phyloP scores from a whole-genome alignment of 1,140 invertebrate genomes.

The Brachionus calyciflorus region DNA sequence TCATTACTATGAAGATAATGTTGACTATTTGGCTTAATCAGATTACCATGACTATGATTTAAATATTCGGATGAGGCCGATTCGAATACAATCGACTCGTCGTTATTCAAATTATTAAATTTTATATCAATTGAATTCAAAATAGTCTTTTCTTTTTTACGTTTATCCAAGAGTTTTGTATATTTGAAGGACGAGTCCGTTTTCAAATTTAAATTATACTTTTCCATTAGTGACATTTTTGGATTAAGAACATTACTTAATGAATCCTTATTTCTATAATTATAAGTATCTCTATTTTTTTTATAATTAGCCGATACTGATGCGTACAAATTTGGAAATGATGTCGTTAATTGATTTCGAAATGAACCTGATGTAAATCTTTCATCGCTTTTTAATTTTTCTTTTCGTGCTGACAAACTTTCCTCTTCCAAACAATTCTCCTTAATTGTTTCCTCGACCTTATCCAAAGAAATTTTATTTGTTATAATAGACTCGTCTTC shows the following conservation, averaged over 20 bases:
- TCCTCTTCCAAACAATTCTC: background rate
- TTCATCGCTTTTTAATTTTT: background rate
- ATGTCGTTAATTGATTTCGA: background rate
- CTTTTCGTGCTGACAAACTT: background rate
- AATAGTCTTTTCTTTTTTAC: background rate
- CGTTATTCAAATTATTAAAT: background rate
- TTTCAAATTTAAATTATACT: background rate
- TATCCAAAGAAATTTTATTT: background rate
- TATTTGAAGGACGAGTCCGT: background rate
- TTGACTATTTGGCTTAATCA: constrained; percentile 17
- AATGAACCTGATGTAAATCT: background rate
- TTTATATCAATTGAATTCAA: background rate
- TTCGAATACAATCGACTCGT: background rate
- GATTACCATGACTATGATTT: background rate
- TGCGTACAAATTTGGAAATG: constrained; percentile 22
- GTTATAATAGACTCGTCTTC: background rate
- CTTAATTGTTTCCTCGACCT: background rate
- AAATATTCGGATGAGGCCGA: background rate
- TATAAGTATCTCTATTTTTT: background rate
- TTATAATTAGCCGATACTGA: constrained; percentile 16
- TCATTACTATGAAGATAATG: too few species aligned
- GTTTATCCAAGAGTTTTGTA: background rate
- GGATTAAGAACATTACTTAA: background rate
- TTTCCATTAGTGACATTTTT: background rate
- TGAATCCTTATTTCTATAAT: background rate